These are phyloP conservation scores for Naja naja DNA, from an alignment of 2,113 vertebrate species.

Conservation along the genomic window DNA sequence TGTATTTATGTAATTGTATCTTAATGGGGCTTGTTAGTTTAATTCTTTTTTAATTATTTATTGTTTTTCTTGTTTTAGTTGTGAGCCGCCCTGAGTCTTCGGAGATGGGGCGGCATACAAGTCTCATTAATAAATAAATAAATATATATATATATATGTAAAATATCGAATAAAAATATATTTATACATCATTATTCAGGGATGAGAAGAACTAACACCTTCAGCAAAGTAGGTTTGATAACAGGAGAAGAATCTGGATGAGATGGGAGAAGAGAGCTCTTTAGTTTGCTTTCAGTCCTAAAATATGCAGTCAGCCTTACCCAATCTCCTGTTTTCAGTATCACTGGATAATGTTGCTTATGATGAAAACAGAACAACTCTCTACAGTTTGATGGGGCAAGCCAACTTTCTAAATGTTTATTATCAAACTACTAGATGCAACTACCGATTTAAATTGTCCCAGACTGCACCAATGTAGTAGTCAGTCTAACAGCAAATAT, in stretches of 20 bases:
- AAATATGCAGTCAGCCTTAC: neutral
- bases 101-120: too few species aligned
- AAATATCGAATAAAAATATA: neutral
- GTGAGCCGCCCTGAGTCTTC: too few species aligned
- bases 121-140: too few species aligned
- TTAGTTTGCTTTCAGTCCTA: neutral
- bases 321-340: neutral
- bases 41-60: too few species aligned
- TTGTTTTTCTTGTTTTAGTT: too few species aligned
- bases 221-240: neutral
- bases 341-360: neutral
- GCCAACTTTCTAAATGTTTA: neutral
- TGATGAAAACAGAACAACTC: neutral
- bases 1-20: too few species aligned
- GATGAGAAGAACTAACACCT: neutral
- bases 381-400: neutral
- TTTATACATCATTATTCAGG: neutral
- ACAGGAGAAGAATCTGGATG: neutral
- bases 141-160: too few species aligned
- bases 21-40: too few species aligned
- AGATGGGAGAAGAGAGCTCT: neutral
- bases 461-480: too few species aligned
- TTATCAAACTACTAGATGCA: neutral
- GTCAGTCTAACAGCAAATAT: neutral
- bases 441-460: neutral